These are phyloP conservation scores for Xestia ashworthii DNA, from an alignment of 2,888 invertebrate species.

Conservation along the genomic window DNA sequence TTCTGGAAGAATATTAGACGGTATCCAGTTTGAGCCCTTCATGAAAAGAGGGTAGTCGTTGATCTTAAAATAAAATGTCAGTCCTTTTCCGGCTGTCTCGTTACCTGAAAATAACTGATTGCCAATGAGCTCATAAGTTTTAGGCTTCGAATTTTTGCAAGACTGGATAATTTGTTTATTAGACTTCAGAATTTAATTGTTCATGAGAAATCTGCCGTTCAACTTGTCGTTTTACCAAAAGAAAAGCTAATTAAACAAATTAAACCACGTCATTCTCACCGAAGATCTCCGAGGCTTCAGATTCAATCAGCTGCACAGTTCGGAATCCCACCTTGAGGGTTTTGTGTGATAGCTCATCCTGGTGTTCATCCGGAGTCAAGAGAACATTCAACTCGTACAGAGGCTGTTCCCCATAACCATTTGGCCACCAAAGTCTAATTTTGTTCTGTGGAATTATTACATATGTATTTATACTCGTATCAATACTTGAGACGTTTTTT, in stretches of 20 bases:
- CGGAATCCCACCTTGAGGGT: conserved; percentile 95
- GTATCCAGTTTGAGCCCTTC: conserved; percentile 99
- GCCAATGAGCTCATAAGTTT: not conserved
- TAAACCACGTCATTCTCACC: too few relatives aligned
- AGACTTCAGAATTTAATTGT: not conserved
- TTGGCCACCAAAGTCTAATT: conserved; percentile 97
- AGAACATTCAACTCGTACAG: conserved; percentile 93
- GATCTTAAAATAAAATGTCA: conserved; percentile 96
- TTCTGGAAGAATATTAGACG: conserved; percentile 96
- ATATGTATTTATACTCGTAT: not conserved
- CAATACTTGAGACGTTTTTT: not conserved
- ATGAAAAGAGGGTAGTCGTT: conserved; percentile 97
- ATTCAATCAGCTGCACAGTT: conserved; percentile 95
- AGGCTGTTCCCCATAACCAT: conserved; percentile 95
- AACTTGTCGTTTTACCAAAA: not conserved
- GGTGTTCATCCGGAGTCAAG: conserved; percentile 77
- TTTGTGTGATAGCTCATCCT: conserved; percentile 83
- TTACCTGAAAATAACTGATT: conserved; percentile 77
- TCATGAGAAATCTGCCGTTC: not conserved
- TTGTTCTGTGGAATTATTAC: conserved; percentile 75
- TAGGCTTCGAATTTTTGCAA: too few relatives aligned
- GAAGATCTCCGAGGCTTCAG: conserved; percentile 85
- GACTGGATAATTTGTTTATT: too few relatives aligned
- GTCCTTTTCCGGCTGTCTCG: conserved; percentile 88
- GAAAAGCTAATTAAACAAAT: not conserved